Evolutionary conservation across 2,888 invertebrate species (phyloP).

Genomic region (Neoascia interrupta): DNA sequence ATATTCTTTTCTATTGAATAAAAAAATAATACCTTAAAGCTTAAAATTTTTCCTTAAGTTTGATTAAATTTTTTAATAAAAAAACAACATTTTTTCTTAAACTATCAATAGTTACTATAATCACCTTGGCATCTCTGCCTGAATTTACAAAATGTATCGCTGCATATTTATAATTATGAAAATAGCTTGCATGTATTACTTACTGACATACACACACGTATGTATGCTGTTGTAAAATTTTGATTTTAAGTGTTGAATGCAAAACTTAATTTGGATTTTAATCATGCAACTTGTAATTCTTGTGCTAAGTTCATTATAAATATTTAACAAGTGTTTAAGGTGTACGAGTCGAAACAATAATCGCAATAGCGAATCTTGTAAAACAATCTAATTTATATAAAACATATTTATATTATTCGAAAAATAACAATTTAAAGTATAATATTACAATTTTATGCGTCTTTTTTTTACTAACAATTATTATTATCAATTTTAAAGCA

Average conservation of each 20-base stretch:
- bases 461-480: constrained; percentile 21
- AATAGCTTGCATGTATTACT: neutral
- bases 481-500: constrained; percentile 63
- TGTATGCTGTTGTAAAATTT: neutral
- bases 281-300: neutral
- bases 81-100: too few relatives aligned
- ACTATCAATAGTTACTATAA: constrained; percentile 19
- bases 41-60: neutral
- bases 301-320: constrained; percentile 39
- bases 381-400: too few relatives aligned
- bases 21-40: neutral
- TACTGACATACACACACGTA: neutral
- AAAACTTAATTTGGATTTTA: neutral
- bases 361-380: constrained; percentile 59
- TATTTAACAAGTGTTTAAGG: constrained; percentile 54
- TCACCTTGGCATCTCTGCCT: constrained; percentile 25
- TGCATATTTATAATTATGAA: neutral
- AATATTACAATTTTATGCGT: too few relatives aligned
- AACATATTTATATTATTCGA: too few relatives aligned
- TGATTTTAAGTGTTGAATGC: neutral
- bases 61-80: neutral
- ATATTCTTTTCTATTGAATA: neutral
- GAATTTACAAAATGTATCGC: neutral
- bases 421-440: too few relatives aligned
- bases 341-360: constrained; percentile 36